phyloP scores from a whole-genome alignment of 1,140 invertebrate genomes.

The Brachystomella parvula region DNA sequence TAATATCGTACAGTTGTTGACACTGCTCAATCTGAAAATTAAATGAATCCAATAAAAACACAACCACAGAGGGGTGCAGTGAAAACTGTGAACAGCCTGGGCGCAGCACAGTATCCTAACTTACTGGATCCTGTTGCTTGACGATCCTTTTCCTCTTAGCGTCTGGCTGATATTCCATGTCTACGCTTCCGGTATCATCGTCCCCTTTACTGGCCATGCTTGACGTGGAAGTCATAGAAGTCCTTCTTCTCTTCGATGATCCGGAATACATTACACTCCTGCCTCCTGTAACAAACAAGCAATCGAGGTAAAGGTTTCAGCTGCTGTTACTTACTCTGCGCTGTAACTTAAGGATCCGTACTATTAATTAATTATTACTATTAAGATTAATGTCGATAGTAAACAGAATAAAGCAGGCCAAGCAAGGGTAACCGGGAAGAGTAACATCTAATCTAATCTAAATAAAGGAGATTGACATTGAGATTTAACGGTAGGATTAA shows the following conservation, averaged over 20 bases:
- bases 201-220: conserved; percentile 29
- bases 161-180: conserved; percentile 34
- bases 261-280: conserved; percentile 15
- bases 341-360: too few relatives aligned
- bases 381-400: too few relatives aligned
- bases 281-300: too few relatives aligned
- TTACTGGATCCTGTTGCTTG: conserved; percentile 29
- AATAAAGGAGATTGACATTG: too few relatives aligned
- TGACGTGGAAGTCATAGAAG: conserved; percentile 32
- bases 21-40: conserved; percentile 66
- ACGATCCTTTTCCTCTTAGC: conserved; percentile 29
- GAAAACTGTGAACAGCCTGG: background rate
- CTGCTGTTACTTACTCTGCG: too few relatives aligned
- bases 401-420: too few relatives aligned
- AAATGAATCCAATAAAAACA: conserved; percentile 27
- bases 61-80: background rate
- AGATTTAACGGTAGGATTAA: too few relatives aligned
- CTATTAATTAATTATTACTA: too few relatives aligned
- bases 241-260: conserved; percentile 22
- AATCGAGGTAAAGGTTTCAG: too few relatives aligned
- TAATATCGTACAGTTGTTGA: conserved; percentile 84
- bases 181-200: conserved; percentile 20
- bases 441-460: too few relatives aligned
- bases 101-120: conserved; percentile 2
- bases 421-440: too few relatives aligned